Evolutionary conservation across 2,888 invertebrate species (phyloP).

Genomic region (Drosophila fulvimacula): DNA sequence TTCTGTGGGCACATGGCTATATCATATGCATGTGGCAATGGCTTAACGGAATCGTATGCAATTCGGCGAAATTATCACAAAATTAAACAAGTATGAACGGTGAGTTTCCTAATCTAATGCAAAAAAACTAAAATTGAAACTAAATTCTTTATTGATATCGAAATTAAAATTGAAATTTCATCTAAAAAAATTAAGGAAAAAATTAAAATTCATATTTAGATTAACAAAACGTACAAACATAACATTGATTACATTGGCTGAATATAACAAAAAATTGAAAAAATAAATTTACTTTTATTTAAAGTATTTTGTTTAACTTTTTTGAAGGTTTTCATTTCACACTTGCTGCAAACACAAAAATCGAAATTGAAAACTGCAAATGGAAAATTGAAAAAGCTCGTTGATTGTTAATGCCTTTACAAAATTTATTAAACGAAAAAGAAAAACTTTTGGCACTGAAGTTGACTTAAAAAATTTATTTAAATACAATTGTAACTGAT

Average conservation of each 20-base stretch:
- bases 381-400: slow-evolving; percentile 63
- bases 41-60: slow-evolving; percentile 61
- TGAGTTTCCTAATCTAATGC: slow-evolving; percentile 83
- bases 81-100: slow-evolving; percentile 76
- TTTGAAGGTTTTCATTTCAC: slow-evolving; percentile 36
- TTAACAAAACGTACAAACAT: slow-evolving; percentile 63
- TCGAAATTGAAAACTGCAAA: slow-evolving; percentile 54
- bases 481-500: slow-evolving; percentile 85
- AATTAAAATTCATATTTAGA: slow-evolving; percentile 46
- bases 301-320: slow-evolving; percentile 31
- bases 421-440: slow-evolving; percentile 71
- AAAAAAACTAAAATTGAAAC: slow-evolving; percentile 26
- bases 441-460: slow-evolving; percentile 61
- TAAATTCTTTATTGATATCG: slow-evolving; percentile 32
- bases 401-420: slow-evolving; percentile 84
- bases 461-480: slow-evolving; percentile 66
- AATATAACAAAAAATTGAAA: slow-evolving; percentile 3
- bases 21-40: slow-evolving; percentile 25
- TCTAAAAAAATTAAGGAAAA: slow-evolving; percentile 9
- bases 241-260: slow-evolving; percentile 36
- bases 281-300: slow-evolving; percentile 17
- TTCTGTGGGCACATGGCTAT: slow-evolving; percentile 65
- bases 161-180: slow-evolving; percentile 42
- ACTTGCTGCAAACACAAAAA: slow-evolving; percentile 57
- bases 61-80: slow-evolving; percentile 71